Percentiles rank a stretch among this genome's conserved stretches.
phyloP scores from a whole-genome alignment of 2,113 vertebrate species.

The Falcunculus frontatus region DNA sequence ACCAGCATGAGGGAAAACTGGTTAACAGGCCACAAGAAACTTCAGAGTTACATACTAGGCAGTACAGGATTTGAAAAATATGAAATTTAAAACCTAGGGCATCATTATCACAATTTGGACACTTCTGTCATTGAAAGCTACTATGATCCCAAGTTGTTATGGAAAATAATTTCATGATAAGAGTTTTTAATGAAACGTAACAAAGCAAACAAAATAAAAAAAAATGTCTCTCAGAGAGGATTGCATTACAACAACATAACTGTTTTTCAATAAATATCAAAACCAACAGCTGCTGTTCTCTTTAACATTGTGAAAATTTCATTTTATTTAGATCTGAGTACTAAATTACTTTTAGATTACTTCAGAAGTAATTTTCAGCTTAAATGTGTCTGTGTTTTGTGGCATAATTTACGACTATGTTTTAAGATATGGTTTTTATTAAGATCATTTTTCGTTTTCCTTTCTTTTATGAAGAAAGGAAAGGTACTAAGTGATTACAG shows the following conservation, averaged over 20 bases:
- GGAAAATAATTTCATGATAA: not conserved
- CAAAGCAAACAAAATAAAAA: not conserved
- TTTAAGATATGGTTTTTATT: constrained; percentile 40
- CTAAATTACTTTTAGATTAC: constrained; percentile 52
- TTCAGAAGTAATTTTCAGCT: constrained; percentile 49
- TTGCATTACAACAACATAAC: not conserved
- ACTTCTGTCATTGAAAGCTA: not conserved
- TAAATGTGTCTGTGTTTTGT: constrained; percentile 1
- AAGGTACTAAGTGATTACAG: not conserved
- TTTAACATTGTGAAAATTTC: constrained; percentile 19
- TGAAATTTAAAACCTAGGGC: not conserved
- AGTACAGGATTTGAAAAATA: not conserved
- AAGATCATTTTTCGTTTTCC: not conserved
- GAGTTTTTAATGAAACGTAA: constrained; percentile 6
- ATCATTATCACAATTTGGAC: not conserved
- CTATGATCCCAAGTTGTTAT: not conserved
- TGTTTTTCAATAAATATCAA: constrained; percentile 54
- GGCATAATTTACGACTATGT: constrained; percentile 22
- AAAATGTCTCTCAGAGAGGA: not conserved
- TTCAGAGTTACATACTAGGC: not conserved
- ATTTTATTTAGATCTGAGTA: constrained; percentile 45
- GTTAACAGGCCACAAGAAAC: accelerated
- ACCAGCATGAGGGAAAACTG: not conserved
- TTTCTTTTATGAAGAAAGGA: not conserved
- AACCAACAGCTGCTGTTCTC: constrained; percentile 38